Percentiles rank a stretch among this genome's conserved stretches.
phyloP scores from a whole-genome alignment of 2,888 invertebrate genomes.

The Cyclophora albipunctata region DNA sequence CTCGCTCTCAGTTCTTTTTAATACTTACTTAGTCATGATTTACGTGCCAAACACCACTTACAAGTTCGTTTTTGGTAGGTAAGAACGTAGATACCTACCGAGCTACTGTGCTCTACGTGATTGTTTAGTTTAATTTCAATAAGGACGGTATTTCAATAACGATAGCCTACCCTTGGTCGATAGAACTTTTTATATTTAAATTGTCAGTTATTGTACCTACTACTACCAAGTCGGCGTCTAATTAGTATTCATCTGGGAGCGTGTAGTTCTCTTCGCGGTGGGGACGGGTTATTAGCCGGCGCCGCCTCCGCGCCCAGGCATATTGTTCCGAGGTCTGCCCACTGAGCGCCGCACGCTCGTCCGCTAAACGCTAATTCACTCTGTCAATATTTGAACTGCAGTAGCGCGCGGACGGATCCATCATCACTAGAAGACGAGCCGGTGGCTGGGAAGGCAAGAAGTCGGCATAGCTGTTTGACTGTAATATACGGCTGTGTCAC shows the following conservation, averaged over 20 bases:
- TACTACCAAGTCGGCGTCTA: constrained; percentile 60
- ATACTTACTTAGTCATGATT: no score
- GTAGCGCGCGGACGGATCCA: constrained; percentile 38
- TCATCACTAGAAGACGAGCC: constrained; percentile 47
- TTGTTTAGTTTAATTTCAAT: no score
- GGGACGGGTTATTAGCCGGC: constrained; percentile 75
- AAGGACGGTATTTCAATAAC: no score
- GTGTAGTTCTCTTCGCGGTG: constrained; percentile 71
- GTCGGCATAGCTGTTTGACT: constrained; percentile 89
- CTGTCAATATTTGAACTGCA: constrained; percentile 63
- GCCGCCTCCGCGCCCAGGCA: constrained; percentile 73
- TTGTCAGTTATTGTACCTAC: constrained; percentile 36
- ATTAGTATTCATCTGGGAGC: constrained; percentile 75
- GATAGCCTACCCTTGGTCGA: no score
- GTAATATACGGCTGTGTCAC: constrained; percentile 86
- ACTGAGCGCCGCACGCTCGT: constrained; percentile 65
- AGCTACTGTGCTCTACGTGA: no score
- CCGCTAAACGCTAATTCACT: constrained; percentile 52
- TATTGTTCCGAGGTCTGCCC: constrained; percentile 70
- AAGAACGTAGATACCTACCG: no score
- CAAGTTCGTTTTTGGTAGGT: no score
- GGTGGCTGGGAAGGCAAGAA: constrained; percentile 87
- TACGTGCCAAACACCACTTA: no score
- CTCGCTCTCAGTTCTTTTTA: no score
- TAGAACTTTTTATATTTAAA: no score